These are phyloP conservation scores for Remorina albescens DNA, from an alignment of 2,797 vertebrate genomes.

Conservation along the genomic window DNA sequence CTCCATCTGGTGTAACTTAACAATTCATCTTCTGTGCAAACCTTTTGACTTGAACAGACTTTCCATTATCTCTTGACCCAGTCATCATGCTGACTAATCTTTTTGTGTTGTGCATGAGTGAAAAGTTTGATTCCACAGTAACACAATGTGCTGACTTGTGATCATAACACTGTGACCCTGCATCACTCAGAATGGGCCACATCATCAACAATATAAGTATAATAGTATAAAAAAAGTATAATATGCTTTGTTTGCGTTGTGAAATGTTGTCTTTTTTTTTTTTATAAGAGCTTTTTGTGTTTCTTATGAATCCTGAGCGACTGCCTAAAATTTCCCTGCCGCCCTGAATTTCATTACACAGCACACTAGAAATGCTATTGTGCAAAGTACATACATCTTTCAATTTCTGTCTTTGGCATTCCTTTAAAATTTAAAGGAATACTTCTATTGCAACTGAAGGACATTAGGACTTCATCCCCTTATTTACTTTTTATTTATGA, in stretches of 20 bases:
- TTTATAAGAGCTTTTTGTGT: neutral
- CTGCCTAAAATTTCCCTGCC: slow-evolving; percentile 17
- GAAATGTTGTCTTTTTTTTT: neutral
- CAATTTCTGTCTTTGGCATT: neutral
- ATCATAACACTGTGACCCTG: slow-evolving; percentile 11
- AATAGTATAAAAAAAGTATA: too few relatives aligned
- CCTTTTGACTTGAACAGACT: slow-evolving; percentile 15
- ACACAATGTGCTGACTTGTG: slow-evolving; percentile 10
- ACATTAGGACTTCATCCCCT: neutral
- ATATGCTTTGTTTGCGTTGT: slow-evolving; percentile 22
- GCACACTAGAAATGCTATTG: too few relatives aligned
- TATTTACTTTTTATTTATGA: too few relatives aligned
- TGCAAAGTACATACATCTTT: neutral
- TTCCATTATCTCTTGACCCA: slow-evolving; percentile 36
- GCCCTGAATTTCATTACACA: neutral
- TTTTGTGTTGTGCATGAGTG: slow-evolving; percentile 53
- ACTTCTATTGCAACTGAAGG: neutral
- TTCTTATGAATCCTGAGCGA: slow-evolving; percentile 1
- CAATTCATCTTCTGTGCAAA: slow-evolving; percentile 12
- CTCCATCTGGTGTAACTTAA: slow-evolving; percentile 27
- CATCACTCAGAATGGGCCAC: slow-evolving; percentile 10
- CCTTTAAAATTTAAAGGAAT: neutral
- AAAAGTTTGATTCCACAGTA: slow-evolving; percentile 27
- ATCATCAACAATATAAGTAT: too few relatives aligned
- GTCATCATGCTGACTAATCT: slow-evolving; percentile 44